Evolutionary conservation across 2,113 vertebrate species (phyloP).

Genomic region (Neolamprologus fasciatus): DNA sequence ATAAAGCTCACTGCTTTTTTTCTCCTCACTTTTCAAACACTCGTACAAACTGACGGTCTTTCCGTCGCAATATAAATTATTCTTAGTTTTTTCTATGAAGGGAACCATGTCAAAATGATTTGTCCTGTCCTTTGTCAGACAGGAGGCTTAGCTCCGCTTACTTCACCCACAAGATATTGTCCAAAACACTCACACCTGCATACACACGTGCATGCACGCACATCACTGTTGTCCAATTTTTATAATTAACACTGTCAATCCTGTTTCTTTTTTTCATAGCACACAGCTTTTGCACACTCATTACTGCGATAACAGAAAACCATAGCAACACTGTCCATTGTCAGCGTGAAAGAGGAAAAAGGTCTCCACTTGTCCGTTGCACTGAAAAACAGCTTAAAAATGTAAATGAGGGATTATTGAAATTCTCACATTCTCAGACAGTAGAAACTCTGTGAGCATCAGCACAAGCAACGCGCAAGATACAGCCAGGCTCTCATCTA

Average conservation of each 20-base stretch:
- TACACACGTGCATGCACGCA: background rate
- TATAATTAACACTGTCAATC: conserved; percentile 17
- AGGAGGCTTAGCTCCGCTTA: background rate
- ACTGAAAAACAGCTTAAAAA: conserved; percentile 42
- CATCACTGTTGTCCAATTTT: background rate
- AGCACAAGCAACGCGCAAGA: conserved; percentile 47
- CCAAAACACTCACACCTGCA: background rate
- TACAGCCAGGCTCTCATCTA: conserved; percentile 22
- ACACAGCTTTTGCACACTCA: conserved; percentile 7
- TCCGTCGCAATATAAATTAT: background rate
- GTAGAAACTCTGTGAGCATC: conserved; percentile 26
- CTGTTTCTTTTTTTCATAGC: background rate
- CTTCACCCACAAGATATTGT: background rate
- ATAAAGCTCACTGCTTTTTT: background rate
- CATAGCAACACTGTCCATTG: conserved; percentile 39
- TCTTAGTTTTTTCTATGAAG: background rate
- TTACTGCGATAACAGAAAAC: conserved; percentile 21
- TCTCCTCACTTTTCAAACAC: background rate
- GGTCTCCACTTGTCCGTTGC: conserved; percentile 1
- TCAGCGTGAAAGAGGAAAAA: background rate
- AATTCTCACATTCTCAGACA: conserved; percentile 43
- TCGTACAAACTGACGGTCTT: background rate
- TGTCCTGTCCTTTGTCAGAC: background rate
- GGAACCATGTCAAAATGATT: background rate
- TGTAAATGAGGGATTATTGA: conserved; percentile 53